A percentile compares a stretch with the other conserved stretches of the same genome.
These are phyloP conservation scores for Drosophila tristis DNA, from an alignment of 1,140 invertebrate genomes.

Conservation along the genomic window DNA sequence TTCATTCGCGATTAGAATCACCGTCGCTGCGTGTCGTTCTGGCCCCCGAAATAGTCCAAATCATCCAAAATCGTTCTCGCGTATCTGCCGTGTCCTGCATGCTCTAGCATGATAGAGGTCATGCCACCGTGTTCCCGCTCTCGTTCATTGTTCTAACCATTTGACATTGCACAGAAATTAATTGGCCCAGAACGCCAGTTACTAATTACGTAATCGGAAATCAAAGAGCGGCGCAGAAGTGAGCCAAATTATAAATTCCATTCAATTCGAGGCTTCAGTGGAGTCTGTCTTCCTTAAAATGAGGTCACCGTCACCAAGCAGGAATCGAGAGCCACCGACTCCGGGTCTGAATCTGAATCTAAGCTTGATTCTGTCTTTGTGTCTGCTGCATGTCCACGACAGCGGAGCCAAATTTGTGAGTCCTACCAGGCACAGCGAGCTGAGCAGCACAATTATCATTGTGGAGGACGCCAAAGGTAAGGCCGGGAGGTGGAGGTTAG, in stretches of 20 bases:
- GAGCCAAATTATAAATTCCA: conserved; percentile 3
- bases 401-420: conserved; percentile 64
- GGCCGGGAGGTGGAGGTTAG: neutral
- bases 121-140: neutral
- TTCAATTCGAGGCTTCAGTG: neutral
- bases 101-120: conserved; percentile 16
- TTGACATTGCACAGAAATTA: conserved; percentile 55
- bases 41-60: neutral
- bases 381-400: conserved; percentile 32
- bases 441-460: conserved; percentile 80
- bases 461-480: conserved; percentile 84
- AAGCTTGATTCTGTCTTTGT: conserved; percentile 8
- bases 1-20: conserved; percentile 79
- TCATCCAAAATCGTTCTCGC: conserved; percentile 42
- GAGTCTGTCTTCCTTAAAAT: too few relatives aligned
- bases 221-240: neutral
- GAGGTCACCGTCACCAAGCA: too few relatives aligned
- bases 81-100: conserved; percentile 49
- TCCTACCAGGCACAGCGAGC: conserved; percentile 71
- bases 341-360: neutral
- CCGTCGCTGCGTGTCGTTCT: conserved; percentile 54
- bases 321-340: too few relatives aligned
- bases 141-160: conserved; percentile 28
- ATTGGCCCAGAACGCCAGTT: conserved; percentile 45
- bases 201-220: conserved; percentile 46